Percentiles rank a stretch among this genome's conserved stretches.
phyloP scores from a whole-genome alignment of 2,888 invertebrate species.

The Hololepta plana region DNA sequence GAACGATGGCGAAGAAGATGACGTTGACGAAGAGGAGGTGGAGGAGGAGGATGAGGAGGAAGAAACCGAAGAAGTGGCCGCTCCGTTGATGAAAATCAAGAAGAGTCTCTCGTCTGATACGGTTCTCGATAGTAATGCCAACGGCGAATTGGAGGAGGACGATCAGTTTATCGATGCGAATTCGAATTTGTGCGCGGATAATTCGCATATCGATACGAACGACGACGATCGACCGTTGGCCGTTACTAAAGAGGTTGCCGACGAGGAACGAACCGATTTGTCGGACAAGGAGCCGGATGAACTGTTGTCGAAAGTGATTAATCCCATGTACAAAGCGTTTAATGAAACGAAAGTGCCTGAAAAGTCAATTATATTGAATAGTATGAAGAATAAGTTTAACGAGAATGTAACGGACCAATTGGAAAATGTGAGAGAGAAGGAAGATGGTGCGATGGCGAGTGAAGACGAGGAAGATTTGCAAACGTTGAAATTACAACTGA shows the following conservation, averaged over 20 bases:
- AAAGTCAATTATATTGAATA: constrained; percentile 32
- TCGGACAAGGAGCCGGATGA: constrained; percentile 4
- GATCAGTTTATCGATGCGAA: constrained; percentile 17
- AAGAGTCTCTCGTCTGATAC: constrained; percentile 10
- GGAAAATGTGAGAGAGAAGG: constrained; percentile 2
- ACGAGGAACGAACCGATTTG: constrained; percentile 2
- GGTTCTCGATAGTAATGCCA: constrained; percentile 5
- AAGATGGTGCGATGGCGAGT: not conserved
- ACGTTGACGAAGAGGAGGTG: constrained; percentile 7
- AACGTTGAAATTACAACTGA: not conserved
- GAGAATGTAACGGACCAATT: too few relatives aligned
- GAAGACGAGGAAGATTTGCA: not conserved
- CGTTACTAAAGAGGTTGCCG: constrained; percentile 4
- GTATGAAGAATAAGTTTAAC: constrained; percentile 39
- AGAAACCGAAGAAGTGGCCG: constrained; percentile 7
- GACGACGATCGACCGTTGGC: constrained; percentile 2
- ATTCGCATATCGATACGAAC: constrained; percentile 5
- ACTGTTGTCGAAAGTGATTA: too few relatives aligned
- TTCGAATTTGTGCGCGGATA: constrained; percentile 18
- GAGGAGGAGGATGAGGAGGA: too few relatives aligned
- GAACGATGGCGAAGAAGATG: too few relatives aligned
- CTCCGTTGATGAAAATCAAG: constrained; percentile 9
- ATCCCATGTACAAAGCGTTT: too few relatives aligned
- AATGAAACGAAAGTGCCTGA: constrained; percentile 40
- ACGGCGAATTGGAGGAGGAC: constrained; percentile 2